Base-by-base conservation (phyloP, 2,888 invertebrate species). In the Rhamphomyia laevipes region DNA sequence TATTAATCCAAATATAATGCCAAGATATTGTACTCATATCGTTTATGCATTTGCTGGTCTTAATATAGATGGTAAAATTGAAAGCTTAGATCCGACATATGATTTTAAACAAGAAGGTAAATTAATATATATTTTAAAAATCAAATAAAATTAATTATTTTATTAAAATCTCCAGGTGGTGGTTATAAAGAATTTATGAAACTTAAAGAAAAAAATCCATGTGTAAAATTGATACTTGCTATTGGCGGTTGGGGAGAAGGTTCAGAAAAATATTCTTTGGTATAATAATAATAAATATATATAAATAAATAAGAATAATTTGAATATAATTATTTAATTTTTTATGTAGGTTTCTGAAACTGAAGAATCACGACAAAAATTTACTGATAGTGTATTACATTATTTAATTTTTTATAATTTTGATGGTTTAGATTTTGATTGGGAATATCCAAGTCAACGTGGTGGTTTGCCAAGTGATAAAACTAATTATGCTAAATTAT, bases 11-110 rank as follows among this genome's bases (percentile, higher is more conserved):
- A 57, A 72, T 44, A 71, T 76, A 17, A 68, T 74, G 52, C 72
- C 75, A 1, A 58, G 57, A 41, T 62, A 74, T 2, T 77, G 76
- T 59, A 74, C 75, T 1, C 75, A 76, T 59, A 55, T 76, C 4
- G 65, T 76, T 6, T 77, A 76, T 57, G 65, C 73, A 12, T 77
- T 77, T 60, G 72, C 73, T 43, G 75, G 76, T 1, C 59, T 78
- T 15, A 57, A 69, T 46, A 57, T 65, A 13, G 63, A 70, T 5
- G 67, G 70, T 47, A 61, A 63, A 37, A 68, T 77, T 18, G 59
- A 63, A 27, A 68, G 72, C 13, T 59, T 77, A 15, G 71, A 73
- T 57, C 53, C 62, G 1, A 57, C 56, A 46, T 62, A 63, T 37
- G 73, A 74, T 58, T 53, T 27, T 4, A 27, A 27, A 27, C 23